Conservation (phyloP, 2,113 vertebrate genomes). For the Ceuthmochares aereus region DNA sequence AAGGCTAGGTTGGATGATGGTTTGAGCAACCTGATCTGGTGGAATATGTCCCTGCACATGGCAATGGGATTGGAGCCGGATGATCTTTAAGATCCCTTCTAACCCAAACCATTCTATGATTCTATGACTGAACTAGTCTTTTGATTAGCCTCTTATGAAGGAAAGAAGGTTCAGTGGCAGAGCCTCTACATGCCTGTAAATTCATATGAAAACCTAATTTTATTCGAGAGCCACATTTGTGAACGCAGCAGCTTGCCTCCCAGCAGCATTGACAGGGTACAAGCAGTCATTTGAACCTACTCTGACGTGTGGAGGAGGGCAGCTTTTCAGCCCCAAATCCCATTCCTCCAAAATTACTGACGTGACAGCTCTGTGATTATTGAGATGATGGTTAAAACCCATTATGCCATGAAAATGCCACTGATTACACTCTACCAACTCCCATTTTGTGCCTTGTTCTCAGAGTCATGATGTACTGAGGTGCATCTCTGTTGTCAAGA, state of each 20-base stretch:
- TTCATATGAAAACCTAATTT: neutral
- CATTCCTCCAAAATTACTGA: neutral
- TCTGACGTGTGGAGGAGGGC: neutral
- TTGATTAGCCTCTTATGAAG: neutral
- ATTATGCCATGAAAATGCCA: conserved; percentile 8
- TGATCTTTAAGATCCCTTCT: too few relatives aligned
- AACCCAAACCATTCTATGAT: too few relatives aligned
- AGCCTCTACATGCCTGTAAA: neutral
- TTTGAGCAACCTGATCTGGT: too few relatives aligned
- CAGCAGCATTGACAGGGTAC: neutral
- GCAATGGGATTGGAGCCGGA: too few relatives aligned
- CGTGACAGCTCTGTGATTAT: neutral
- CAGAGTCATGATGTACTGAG: neutral
- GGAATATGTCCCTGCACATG: too few relatives aligned
- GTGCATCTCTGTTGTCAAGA: neutral
- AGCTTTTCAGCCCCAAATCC: neutral
- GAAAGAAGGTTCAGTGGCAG: neutral
- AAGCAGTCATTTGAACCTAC: neutral
- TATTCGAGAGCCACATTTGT: neutral
- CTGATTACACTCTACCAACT: neutral
- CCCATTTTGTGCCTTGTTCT: conserved; percentile 16
- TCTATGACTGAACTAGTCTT: neutral
- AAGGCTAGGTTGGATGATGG: too few relatives aligned
- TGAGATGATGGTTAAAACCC: neutral
- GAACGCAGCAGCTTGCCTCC: neutral